Percentiles rank a stretch among this genome's conserved stretches.
Evolutionary conservation across 2,888 invertebrate genomes (phyloP).

Genomic region (Caenorhabditis sulstoni): DNA sequence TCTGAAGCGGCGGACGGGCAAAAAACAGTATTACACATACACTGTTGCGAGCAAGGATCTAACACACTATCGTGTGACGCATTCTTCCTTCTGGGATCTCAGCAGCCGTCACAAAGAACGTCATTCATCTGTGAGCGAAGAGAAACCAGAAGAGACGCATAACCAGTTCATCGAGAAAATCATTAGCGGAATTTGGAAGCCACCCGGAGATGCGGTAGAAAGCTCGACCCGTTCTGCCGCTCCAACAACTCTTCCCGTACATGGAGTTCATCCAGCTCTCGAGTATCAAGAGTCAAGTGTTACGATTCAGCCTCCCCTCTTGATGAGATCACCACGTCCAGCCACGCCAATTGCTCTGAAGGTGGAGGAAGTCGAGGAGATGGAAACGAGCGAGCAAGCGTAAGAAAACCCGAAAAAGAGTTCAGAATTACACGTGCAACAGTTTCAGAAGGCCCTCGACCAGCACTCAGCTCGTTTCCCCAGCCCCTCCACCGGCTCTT

Average conservation of each 20-base stretch:
- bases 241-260: neutral
- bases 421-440: too few species aligned
- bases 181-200: constrained; percentile 5
- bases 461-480: too few species aligned
- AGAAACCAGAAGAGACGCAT: constrained; percentile 7
- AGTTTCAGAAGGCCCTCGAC: too few species aligned
- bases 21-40: constrained; percentile 60
- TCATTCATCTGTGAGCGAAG: constrained; percentile 36
- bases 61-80: constrained; percentile 72
- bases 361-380: neutral
- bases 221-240: neutral
- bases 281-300: too few species aligned
- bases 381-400: neutral
- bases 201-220: neutral
- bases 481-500: too few species aligned
- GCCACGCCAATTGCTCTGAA: constrained; percentile 9
- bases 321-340: constrained; percentile 49
- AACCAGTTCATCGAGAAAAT: constrained; percentile 32
- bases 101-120: constrained; percentile 39
- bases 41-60: constrained; percentile 63
- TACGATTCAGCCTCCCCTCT: constrained; percentile 9
- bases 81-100: constrained; percentile 77
- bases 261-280: too few species aligned
- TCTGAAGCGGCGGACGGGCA: constrained; percentile 60
- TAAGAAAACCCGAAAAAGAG: too few species aligned